phyloP scores from a whole-genome alignment of 2,113 vertebrate species.

The Colius striatus region DNA sequence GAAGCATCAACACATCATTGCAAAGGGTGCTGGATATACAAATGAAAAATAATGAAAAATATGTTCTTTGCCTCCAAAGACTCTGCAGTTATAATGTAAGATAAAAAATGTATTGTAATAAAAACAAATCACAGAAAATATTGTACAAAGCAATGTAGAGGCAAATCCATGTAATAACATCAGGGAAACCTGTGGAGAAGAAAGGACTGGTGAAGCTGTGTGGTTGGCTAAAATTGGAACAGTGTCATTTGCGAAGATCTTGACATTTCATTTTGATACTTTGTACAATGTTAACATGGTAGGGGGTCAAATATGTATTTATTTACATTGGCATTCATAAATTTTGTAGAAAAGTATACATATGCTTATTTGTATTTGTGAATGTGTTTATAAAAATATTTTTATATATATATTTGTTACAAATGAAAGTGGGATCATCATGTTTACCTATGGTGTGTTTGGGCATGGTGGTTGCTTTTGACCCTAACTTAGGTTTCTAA shows the following conservation, averaged over 20 bases:
- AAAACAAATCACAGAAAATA: neutral
- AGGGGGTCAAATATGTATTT: neutral
- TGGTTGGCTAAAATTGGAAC: neutral
- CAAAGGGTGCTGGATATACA: neutral
- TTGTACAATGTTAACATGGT: neutral
- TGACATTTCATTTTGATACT: neutral
- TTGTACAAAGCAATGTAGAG: neutral
- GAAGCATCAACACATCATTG: neutral
- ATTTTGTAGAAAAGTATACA: neutral
- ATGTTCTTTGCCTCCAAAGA: neutral
- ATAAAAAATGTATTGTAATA: neutral
- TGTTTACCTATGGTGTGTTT: neutral
- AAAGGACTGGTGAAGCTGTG: rapidly evolving
- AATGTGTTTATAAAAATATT: neutral
- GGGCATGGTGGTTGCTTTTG: neutral
- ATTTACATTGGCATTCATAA: neutral
- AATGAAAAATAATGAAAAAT: neutral
- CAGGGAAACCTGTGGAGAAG: neutral
- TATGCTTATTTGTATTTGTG: neutral
- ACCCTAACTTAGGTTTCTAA: neutral
- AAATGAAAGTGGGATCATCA: neutral
- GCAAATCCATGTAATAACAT: neutral
- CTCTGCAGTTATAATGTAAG: neutral
- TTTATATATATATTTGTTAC: neutral
- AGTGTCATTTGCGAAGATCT: neutral